Base-by-base conservation (phyloP, 92 coral and sea anemone genomes). In the Chrysogorgia sp. region DNA sequence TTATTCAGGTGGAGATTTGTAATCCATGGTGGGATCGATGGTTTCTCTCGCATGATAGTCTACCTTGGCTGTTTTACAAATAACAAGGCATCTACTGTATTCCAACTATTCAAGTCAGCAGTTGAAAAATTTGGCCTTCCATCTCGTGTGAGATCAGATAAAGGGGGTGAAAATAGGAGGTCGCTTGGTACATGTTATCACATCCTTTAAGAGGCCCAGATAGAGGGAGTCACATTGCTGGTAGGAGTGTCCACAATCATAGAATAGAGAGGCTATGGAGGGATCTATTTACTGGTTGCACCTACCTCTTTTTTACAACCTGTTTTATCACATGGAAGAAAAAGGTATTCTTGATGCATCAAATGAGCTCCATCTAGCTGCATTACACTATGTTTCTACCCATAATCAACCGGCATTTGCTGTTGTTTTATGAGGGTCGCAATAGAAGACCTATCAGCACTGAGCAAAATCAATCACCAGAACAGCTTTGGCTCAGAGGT, bases 241-340 rank as follows among this genome's bases (percentile, higher is more conserved):
- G n/a, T n/a, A n/a, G n/a, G n/a, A n/a, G n/a, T n/a, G n/a, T n/a
- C n/a, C n/a, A n/a, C n/a, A n/a, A n/a, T n/a, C n/a, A n/a, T n/a
- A n/a, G n/a, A n/a, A n/a, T 22, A 14, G 56, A 48, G 19, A 48
- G 56, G 56, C 56, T 48, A 48, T 48, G 56, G 56, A 17, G 56
- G 56, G 15, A 48, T 48, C 56, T 48, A 17, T 48, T 48, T 3
- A 48, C 21, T 48, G 0, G 56, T 48, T 48, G 0, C 3, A 48
- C 1, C 1, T 48, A 48, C 3, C 19, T 48, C 3, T 48, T 48
- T 3, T 48, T 1, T 48, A 48, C 21, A 22, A 17, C 21, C 3
- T 17, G 21, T 48, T 22, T 22, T 48, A 14, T 22, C n/a, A n/a
- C n/a, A n/a, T n/a, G n/a, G n/a, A n/a, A n/a, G n/a, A n/a, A n/a